Base-by-base conservation (phyloP, 1,140 invertebrate species). In the Thaumetopoea pityocampa region DNA sequence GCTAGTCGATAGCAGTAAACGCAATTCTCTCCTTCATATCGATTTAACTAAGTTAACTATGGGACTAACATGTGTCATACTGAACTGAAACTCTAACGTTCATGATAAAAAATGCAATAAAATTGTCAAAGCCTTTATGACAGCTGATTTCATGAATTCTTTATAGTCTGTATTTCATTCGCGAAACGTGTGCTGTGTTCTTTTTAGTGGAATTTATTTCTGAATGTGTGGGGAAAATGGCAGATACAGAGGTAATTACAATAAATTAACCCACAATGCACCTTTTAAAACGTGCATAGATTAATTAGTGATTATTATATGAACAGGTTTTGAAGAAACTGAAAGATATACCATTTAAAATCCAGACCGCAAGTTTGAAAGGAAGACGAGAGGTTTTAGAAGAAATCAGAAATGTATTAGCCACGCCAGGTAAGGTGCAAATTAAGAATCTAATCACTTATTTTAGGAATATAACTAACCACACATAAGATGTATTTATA, bases 311-410 rank as follows among this genome's bases (percentile, higher is more conserved):
- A 30, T 55, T 20, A 36, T 40, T 85, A 69, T 68, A 60, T 58
- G 88, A 86, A 8, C 74, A 94, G 91, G 78, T 92, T 52, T 73
- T 90, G 35, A 92, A 90, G 80, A 90, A 89, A 56, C 84, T 95
- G 49, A 94, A 93, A 67, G 92, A 94, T 87, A 87, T 96, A 76
- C 92, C 93, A 12, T 89, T 90, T 73, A 91, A 90, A 77, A 88
- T 95, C 48, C 90, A 94, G 71, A 92, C 91, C 54, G 88, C 92
- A 24, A 92, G 92, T 72, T 87, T 91, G 44, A 92, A 91, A 54
- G 92, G 93, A 55, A 88, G 94, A 56, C 89, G 89, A 51, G 72
- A 88, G 63, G 85, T 93, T 49, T 82, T 94, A 51, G 70, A 91
- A 58, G 90, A 92, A 87, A 90, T 96, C 58, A 87, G 89, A 64